These are phyloP conservation scores for Gastracanthus pulcherrimus DNA, from an alignment of 2,888 invertebrate genomes.

Conservation along the genomic window DNA sequence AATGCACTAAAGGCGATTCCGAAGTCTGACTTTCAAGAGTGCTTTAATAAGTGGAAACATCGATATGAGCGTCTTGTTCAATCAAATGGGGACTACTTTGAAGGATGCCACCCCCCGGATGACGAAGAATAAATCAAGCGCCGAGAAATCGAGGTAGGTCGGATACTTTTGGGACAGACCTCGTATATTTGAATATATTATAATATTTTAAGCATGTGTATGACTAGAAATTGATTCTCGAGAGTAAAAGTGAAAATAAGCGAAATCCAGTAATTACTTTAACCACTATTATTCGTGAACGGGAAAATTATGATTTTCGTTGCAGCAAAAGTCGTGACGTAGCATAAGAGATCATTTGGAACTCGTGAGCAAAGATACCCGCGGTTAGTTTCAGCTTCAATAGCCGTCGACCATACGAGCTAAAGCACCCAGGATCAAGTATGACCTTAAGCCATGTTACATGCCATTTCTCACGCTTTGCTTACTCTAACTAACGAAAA, in stretches of 20 bases:
- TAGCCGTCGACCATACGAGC: conserved; percentile 9
- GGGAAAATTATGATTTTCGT: neutral
- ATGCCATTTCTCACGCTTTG: conserved; percentile 31
- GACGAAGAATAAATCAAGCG: no score
- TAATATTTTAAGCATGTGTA: no score
- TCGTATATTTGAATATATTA: no score
- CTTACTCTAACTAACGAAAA: neutral
- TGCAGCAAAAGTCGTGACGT: conserved; percentile 2
- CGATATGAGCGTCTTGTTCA: no score
- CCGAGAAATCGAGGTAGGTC: no score
- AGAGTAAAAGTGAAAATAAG: neutral
- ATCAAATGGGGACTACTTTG: no score
- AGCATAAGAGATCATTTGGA: conserved; percentile 16
- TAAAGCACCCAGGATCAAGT: conserved; percentile 30
- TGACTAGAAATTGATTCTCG: no score
- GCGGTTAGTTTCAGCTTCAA: conserved; percentile 23
- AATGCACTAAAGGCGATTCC: no score
- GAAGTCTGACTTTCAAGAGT: no score
- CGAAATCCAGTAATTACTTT: neutral
- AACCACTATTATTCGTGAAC: neutral
- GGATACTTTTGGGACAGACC: no score
- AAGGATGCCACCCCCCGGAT: no score
- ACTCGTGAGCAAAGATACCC: neutral
- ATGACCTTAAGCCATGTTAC: conserved; percentile 34
- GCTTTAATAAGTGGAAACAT: no score